phyloP scores from a whole-genome alignment of 2,797 vertebrate genomes.

The Sebastes vulpes region DNA sequence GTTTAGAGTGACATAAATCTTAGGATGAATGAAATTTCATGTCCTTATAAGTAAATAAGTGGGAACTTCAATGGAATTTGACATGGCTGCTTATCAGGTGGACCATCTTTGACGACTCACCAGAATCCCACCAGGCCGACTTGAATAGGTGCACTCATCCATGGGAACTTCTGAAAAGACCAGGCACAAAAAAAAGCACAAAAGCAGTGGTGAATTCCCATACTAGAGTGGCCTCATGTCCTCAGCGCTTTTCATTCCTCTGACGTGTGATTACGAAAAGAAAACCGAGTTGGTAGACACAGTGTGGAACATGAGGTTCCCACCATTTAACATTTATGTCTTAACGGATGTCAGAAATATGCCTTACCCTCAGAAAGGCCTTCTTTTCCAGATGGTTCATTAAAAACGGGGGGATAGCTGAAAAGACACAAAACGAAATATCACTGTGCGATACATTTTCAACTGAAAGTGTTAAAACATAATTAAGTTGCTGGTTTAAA shows the following conservation, averaged over 20 bases:
- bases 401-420: conserved; percentile 96
- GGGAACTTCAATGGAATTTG: conserved; percentile 22
- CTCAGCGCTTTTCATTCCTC: conserved; percentile 39
- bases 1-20: not conserved
- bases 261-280: conserved; percentile 37
- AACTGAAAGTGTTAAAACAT: not conserved
- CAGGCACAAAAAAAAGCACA: conserved; percentile 60
- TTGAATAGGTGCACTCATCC: conserved; percentile 99
- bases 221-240: conserved; percentile 48
- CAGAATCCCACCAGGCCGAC: conserved; percentile 97
- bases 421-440: conserved; percentile 32
- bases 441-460: not conserved
- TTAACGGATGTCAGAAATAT: not conserved
- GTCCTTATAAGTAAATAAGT: not conserved
- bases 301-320: conserved; percentile 7
- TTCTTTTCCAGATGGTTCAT: conserved; percentile 99
- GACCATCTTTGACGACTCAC: conserved; percentile 87
- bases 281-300: not conserved
- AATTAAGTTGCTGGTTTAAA: not conserved
- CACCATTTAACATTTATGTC: not conserved
- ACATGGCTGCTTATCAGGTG: conserved; percentile 55
- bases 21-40: not conserved
- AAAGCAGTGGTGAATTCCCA: conserved; percentile 61
- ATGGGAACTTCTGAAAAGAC: conserved; percentile 93
- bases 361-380: conserved; percentile 94